Evolutionary conservation across 2,113 vertebrate species (phyloP).

Genomic region (Chitala chitala): DNA sequence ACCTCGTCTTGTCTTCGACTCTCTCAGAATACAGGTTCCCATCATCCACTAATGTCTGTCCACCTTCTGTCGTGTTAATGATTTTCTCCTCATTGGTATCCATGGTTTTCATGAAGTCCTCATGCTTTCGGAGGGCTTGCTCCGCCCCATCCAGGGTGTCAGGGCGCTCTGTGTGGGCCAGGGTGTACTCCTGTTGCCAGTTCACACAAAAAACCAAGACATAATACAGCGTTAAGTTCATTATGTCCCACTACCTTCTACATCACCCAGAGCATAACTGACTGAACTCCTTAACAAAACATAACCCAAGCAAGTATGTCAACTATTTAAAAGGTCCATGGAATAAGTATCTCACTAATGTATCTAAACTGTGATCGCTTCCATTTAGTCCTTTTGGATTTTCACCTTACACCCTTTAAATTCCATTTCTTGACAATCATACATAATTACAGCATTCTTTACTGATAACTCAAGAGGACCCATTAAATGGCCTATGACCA

Average conservation of each 20-base stretch:
- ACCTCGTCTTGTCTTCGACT: slow-evolving; percentile 75
- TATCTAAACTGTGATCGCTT: too few species aligned
- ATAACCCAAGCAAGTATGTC: too few species aligned
- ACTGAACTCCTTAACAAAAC: too few species aligned
- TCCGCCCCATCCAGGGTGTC: slow-evolving; percentile 76
- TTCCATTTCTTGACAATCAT: too few species aligned
- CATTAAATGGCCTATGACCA: background rate
- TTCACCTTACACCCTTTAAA: too few species aligned
- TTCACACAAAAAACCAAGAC: background rate
- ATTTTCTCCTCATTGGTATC: slow-evolving; percentile 81
- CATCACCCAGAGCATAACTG: too few species aligned
- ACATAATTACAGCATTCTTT: background rate
- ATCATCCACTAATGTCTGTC: slow-evolving; percentile 70
- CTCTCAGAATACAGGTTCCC: slow-evolving; percentile 79
- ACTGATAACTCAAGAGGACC: too few species aligned
- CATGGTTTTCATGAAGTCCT: slow-evolving; percentile 77
- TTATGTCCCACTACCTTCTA: too few species aligned
- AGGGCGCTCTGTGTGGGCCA: slow-evolving; percentile 78
- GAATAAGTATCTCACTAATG: too few species aligned
- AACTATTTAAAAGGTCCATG: too few species aligned
- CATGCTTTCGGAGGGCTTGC: slow-evolving; percentile 77
- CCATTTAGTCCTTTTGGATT: too few species aligned
- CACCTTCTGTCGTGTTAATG: slow-evolving; percentile 58
- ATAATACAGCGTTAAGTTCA: too few species aligned
- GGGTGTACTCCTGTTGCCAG: slow-evolving; percentile 75